phyloP scores from a whole-genome alignment of 2,797 vertebrate genomes.

The Pagetopsis macropterus region DNA sequence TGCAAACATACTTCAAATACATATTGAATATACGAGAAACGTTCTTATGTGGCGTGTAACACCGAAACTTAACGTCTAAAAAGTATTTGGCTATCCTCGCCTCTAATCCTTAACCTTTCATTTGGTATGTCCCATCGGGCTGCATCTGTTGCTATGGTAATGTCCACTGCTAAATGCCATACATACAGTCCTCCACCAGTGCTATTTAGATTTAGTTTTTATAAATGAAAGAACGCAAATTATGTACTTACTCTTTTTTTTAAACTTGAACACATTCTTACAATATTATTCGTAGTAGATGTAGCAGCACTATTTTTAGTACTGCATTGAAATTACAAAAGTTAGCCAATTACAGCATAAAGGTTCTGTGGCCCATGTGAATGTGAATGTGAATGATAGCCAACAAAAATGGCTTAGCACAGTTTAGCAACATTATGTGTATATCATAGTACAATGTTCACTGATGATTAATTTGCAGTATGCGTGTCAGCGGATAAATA shows the following conservation, averaged over 20 bases:
- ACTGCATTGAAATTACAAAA: background rate
- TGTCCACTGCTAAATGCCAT: slow-evolving; percentile 28
- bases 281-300: background rate
- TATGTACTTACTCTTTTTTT: no score
- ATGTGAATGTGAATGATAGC: background rate
- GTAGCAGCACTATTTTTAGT: no score
- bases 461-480: background rate
- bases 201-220: background rate
- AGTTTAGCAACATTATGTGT: background rate
- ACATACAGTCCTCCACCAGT: background rate
- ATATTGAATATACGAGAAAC: rapidly evolving
- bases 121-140: slow-evolving; percentile 66
- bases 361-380: background rate
- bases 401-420: background rate
- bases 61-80: rapidly evolving
- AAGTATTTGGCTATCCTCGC: rapidly evolving
- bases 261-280: background rate
- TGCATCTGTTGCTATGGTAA: slow-evolving; percentile 81
- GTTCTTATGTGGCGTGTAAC: rapidly evolving
- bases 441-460: background rate
- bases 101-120: background rate
- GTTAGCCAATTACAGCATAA: background rate
- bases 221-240: no score
- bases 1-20: rapidly evolving
- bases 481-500: background rate